Base-by-base conservation (phyloP, 2,113 vertebrate genomes). In the Chitala chitala region DNA sequence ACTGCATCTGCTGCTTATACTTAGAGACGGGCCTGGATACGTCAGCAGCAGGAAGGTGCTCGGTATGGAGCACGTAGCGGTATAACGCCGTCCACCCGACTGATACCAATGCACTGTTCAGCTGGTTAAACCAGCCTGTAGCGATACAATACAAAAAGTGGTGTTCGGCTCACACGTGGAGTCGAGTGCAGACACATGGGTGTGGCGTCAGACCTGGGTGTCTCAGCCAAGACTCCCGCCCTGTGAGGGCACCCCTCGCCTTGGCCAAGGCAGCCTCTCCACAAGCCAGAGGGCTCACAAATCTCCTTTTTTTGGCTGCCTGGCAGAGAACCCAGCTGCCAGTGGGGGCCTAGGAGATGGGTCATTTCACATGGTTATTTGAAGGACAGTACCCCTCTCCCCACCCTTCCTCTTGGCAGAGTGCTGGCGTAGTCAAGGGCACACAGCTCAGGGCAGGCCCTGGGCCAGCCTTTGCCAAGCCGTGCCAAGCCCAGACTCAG, bases 331-430 rank as follows among this genome's bases (percentile, higher is more conserved):
- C 17, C 5, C 24, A 26, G 29, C 26, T 38, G 48, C 69, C 69
- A 54, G 51, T n/a, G 69, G 17, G 31, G 9, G 31, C 48, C 69
- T 33, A 15, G 26, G 58, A 33, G 58, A 20, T 50, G 26, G 29
- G 29, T 26, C 31, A 71, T 55, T 71, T 38, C 29, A 71, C 48
- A 38, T 36, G 36, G 69, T 17, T 38, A 51, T 71, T 54, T 71
- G 69, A 71, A 71, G 69, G 69, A 54, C 69, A 38, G 69, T 38
- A 10, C n/a, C 51, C 68, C 58, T 13, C 20, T 51, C 26, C 51
- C 33, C 33, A 38, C 33, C 33, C 59, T 63, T 63, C 59, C 59
- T 38, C 55, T 54, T 71, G 69, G 31, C 50, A 38, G 7, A 55
- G 50, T 12, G 48, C 38, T 40, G 69, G 50, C n/a, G 69, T 50